These are phyloP conservation scores for Diabrotica undecimpunctata DNA, from an alignment of 1,140 invertebrate species.

Conservation along the genomic window DNA sequence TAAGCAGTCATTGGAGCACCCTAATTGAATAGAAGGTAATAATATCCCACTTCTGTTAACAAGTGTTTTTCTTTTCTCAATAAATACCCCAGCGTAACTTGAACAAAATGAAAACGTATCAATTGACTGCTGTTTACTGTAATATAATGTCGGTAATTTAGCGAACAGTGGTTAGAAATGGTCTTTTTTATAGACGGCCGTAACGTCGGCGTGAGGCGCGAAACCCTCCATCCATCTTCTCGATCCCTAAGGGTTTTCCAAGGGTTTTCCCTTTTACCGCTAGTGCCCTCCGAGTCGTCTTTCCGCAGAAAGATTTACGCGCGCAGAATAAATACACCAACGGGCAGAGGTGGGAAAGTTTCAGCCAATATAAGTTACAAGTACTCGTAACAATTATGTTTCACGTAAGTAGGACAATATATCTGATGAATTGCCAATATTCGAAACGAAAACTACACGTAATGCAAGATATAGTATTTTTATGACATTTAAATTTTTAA, in stretches of 20 bases:
- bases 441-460: no score
- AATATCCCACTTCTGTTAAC: neutral
- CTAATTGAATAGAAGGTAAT: no score
- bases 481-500: no score
- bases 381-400: no score
- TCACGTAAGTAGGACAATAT: no score
- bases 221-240: constrained; percentile 43
- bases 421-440: no score
- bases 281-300: constrained; percentile 26
- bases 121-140: constrained; percentile 33
- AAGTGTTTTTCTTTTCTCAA: constrained; percentile 6
- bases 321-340: constrained; percentile 40
- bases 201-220: constrained; percentile 27
- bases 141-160: constrained; percentile 43
- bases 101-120: constrained; percentile 28
- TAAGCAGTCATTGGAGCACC: no score
- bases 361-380: no score
- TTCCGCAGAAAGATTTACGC: constrained; percentile 43
- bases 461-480: no score
- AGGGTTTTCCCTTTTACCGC: constrained; percentile 18
- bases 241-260: constrained; percentile 27
- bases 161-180: constrained; percentile 38
- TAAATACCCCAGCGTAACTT: constrained; percentile 4
- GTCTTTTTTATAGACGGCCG: constrained; percentile 20
- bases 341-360: constrained; percentile 11